These are phyloP conservation scores for Helicorthomorpha holstii DNA, from an alignment of 1,140 invertebrate genomes.

Conservation along the genomic window DNA sequence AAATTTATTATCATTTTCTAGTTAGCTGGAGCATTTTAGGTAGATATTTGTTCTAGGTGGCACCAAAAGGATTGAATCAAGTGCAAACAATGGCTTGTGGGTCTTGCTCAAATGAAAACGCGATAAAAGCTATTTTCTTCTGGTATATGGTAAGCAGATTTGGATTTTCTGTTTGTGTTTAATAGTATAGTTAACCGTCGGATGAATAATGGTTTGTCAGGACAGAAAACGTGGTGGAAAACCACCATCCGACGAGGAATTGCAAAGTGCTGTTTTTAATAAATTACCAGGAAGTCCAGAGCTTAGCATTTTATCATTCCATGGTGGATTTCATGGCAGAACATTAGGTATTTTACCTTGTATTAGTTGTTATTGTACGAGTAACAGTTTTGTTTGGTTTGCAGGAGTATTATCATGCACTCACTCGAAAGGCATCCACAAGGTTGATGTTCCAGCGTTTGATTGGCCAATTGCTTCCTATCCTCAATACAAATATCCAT, in stretches of 20 bases:
- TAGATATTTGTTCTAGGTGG: too few species aligned
- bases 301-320: constrained; percentile 73
- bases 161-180: not conserved
- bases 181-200: too few species aligned
- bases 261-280: constrained; percentile 67
- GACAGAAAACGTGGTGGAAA: constrained; percentile 41
- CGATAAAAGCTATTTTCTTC: constrained; percentile 57
- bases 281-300: constrained; percentile 63
- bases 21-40: too few species aligned
- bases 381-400: not conserved
- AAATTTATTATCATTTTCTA: too few species aligned
- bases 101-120: constrained; percentile 91
- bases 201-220: too few species aligned
- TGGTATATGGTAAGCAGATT: constrained; percentile 24
- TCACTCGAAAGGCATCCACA: constrained; percentile 89
- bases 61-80: constrained; percentile 55
- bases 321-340: constrained; percentile 62
- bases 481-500: constrained; percentile 78
- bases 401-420: constrained; percentile 64
- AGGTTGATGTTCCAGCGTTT: constrained; percentile 85
- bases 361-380: not conserved
- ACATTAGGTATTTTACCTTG: constrained; percentile 21
- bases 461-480: constrained; percentile 90
- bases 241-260: constrained; percentile 59
- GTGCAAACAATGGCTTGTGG: constrained; percentile 95